A percentile compares a stretch with the other conserved stretches of the same genome.
These are phyloP conservation scores for Pelusios castaneus DNA, from an alignment of 2,113 vertebrate species.

Conservation along the genomic window DNA sequence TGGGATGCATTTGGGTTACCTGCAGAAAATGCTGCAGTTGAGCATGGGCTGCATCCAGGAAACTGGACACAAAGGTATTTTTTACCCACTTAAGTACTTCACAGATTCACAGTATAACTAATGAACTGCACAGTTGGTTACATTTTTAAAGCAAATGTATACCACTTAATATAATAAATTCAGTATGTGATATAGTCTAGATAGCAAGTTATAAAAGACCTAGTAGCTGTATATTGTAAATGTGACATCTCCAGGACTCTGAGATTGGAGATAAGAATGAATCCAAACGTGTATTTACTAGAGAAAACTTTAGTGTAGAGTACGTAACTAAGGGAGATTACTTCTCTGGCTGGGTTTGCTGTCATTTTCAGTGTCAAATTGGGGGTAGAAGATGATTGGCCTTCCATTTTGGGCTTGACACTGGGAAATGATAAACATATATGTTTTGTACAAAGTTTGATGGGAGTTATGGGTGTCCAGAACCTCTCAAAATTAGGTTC, in stretches of 20 bases:
- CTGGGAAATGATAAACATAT: background rate
- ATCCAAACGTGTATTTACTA: conserved; percentile 1
- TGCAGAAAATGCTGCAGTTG: conserved; percentile 96
- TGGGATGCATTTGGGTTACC: conserved; percentile 98
- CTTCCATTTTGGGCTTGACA: background rate
- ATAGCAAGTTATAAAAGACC: background rate
- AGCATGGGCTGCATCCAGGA: conserved; percentile 88
- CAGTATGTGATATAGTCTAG: background rate
- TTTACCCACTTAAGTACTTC: background rate
- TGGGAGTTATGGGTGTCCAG: background rate
- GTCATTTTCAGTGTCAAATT: background rate
- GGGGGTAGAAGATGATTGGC: background rate
- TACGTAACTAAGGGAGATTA: background rate
- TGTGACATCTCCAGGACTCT: background rate
- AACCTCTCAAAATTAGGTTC: background rate
- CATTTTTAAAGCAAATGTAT: background rate
- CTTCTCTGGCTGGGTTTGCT: background rate
- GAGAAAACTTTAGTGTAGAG: background rate
- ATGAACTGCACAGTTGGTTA: background rate
- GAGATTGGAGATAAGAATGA: background rate
- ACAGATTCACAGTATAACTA: background rate
- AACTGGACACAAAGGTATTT: conserved; percentile 91
- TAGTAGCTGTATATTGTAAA: background rate
- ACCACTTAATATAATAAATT: background rate
- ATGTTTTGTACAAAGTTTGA: too few species aligned